Evolutionary conservation across 2,113 vertebrate species (phyloP).

Genomic region (Nothoprocta pentlandii): DNA sequence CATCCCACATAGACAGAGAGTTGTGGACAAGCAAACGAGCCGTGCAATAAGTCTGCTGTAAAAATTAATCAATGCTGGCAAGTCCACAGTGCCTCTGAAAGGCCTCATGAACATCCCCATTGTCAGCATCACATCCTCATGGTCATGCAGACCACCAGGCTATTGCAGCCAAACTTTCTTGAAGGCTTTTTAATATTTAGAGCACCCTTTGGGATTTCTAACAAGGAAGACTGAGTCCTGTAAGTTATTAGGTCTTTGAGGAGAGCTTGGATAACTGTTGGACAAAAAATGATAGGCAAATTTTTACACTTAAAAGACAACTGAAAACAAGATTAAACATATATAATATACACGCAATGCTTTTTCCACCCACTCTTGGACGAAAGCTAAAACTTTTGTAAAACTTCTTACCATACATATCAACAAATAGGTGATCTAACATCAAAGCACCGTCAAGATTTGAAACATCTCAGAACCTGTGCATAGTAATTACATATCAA

Average conservation of each 20-base stretch:
- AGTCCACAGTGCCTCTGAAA: rapidly evolving
- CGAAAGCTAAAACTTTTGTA: conserved; percentile 22
- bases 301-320: conserved; percentile 47
- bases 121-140: rapidly evolving
- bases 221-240: background rate
- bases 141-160: background rate
- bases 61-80: background rate
- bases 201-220: background rate
- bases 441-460: conserved; percentile 40
- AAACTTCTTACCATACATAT: background rate
- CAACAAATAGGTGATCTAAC: conserved; percentile 43
- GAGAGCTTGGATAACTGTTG: background rate
- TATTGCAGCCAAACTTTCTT: background rate
- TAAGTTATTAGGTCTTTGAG: background rate
- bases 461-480: conserved; percentile 46
- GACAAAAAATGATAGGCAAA: conserved; percentile 8
- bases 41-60: background rate
- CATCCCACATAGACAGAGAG: background rate
- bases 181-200: background rate
- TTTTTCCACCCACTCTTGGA: conserved; percentile 34
- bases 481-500: conserved; percentile 42
- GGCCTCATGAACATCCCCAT: background rate
- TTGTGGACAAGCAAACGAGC: background rate
- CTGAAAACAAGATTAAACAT: conserved; percentile 53
- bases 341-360: background rate